These are phyloP conservation scores for Parambassis ranga DNA, from an alignment of 2,797 vertebrate genomes.

Conservation along the genomic window DNA sequence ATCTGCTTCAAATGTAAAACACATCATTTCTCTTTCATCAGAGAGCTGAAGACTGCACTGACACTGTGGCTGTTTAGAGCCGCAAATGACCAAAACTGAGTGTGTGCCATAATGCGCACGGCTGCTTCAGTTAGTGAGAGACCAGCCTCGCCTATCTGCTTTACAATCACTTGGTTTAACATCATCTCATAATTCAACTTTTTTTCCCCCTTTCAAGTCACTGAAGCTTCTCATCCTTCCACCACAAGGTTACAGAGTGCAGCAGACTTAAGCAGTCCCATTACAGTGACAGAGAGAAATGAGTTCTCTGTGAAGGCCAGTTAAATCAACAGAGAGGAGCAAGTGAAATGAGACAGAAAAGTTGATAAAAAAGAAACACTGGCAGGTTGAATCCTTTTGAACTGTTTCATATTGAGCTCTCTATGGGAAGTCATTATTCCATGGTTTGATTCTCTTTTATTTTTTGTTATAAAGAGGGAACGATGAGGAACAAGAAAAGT, in stretches of 20 bases:
- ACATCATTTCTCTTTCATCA: slow-evolving; percentile 28
- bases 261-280: background rate
- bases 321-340: slow-evolving; percentile 6
- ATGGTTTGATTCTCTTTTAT: background rate
- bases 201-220: background rate
- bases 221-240: background rate
- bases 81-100: slow-evolving; percentile 29
- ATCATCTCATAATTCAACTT: background rate
- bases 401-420: background rate
- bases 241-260: background rate
- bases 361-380: background rate
- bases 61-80: slow-evolving; percentile 15
- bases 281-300: slow-evolving; percentile 13
- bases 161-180: slow-evolving; percentile 3
- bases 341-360: background rate
- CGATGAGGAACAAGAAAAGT: no score
- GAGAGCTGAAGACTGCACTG: slow-evolving; percentile 15
- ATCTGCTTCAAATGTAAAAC: slow-evolving; percentile 46
- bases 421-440: background rate
- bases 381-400: slow-evolving; percentile 13
- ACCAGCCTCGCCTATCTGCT: slow-evolving; percentile 7
- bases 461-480: no score
- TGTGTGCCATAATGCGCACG: slow-evolving; percentile 6
- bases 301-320: background rate
- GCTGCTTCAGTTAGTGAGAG: slow-evolving; percentile 19